Base-by-base conservation (phyloP, 1,140 invertebrate genomes). In the Heliconius melpomene region DNA sequence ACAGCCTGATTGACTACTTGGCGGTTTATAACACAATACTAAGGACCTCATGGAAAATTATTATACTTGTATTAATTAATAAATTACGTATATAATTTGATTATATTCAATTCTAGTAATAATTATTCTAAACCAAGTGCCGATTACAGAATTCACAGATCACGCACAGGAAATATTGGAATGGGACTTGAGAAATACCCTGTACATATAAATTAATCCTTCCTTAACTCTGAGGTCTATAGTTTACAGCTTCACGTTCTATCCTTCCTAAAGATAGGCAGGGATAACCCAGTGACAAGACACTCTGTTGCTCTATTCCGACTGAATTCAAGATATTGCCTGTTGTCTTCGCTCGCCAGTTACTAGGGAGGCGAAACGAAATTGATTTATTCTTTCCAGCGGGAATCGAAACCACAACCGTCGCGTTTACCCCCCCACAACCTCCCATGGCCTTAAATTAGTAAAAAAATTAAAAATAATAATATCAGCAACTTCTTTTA, bases 41-140 rank as follows among this genome's bases (percentile, higher is more conserved):
- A 66, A 66, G n/a, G 60, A 66, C 26, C 60, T 29, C 60, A n/a
- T 29, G 60, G 60, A 29, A 13, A 66, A 66, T 66, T 66, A 26
- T 66, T 66, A 66, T 29, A 3, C 23, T 66, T 3, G 6, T 5
- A 26, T 66, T 29, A 66, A 26, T 29, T 66, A 29, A 13, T 29
- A 13, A 57, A 29, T 66, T 66, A 66, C n/a, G 23, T 66, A 66
- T 29, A 60, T 2, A 60, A 60, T 23, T 23, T n/a, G 8, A 60
- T 57, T 9, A 9, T 57, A 29, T 29, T 66, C 11, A 26, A 66
- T 66, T 66, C 60, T 66, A 26, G 11, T 7, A 66, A 66, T 26
- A 29, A 66, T 66, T 13, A 18, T 52, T 52, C 16, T 9, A 23
- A 29, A 29, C 1, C 23, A 9, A 26, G 23, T 66, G 60, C 16